Base-by-base conservation (phyloP, 2,113 vertebrate species). In the Callithrix jacchus region DNA sequence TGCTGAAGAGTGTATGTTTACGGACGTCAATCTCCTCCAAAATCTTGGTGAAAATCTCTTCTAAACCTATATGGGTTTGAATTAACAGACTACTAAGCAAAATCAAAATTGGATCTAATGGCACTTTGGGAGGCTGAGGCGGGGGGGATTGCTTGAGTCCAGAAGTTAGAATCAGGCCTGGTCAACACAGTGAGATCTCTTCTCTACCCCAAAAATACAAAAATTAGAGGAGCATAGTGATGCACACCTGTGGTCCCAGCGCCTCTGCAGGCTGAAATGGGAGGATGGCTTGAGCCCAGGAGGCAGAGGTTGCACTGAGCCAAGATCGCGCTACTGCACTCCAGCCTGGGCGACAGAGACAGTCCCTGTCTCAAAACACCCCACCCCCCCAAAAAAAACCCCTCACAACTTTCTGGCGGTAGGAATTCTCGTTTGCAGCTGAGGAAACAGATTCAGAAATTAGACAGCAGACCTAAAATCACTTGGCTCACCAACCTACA, bases 21-120 rank as follows among this genome's bases (percentile, higher is more conserved):
- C 37, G 42, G 64, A 90, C 45, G 20, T 83, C 27, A 25, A 32
- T 73, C 8, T 61, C 66, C 17, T 86, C 79, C 16, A 96, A 27
- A 82, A 94, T 70, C 40, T 35, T 87, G 30, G 61, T 80, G 54
- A 83, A 80, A 96, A 83, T 89, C 47, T 91, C 77, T 88, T 93
- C 32, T 84, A 70, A 91, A 71, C 8, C 35, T 83, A 49, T 8
- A 27, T 35, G 37, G 61, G n/a, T 32, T 92, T 85, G 64, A 84
- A 70, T 61, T 86, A 86, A 86, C 17, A 89, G 8, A 54, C 68
- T 42, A 35, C 47, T 27, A 68, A 35, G n/a, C 47, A 83, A 52
- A 81, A 18, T 80, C 2, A 94, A 89, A 80, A 84, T 7, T 16
- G 79, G 47, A 68, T 76, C 49, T 87, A 79, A 35, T 40, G 21